These are phyloP conservation scores for Octopus bimaculoides DNA, from an alignment of 1,140 invertebrate genomes.

Conservation along the genomic window DNA sequence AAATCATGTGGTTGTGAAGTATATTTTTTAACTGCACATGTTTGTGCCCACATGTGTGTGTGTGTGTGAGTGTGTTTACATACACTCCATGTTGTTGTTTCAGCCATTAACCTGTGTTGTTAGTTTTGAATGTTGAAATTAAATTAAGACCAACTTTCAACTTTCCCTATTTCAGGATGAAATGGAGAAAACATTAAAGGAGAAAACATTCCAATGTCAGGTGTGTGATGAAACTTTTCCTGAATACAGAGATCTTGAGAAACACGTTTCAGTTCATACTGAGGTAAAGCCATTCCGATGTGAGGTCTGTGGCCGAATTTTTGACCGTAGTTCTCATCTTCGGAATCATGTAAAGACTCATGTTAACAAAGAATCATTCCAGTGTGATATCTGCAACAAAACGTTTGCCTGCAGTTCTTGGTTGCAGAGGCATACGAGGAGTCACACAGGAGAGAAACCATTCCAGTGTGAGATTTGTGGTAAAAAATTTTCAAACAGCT, in stretches of 20 bases:
- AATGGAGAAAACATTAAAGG: not conserved
- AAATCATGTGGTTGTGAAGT: too few species aligned
- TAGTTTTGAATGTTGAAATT: not conserved
- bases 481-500: constrained; percentile 94
- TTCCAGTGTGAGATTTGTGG: constrained; percentile 89
- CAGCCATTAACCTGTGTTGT: not conserved
- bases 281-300: not conserved
- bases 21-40: too few species aligned
- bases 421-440: constrained; percentile 91
- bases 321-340: not conserved
- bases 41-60: too few species aligned
- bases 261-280: not conserved
- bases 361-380: not conserved
- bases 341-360: not conserved
- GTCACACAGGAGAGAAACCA: constrained; percentile 95
- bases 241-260: not conserved
- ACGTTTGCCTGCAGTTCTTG: constrained; percentile 83
- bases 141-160: not conserved
- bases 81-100: not conserved
- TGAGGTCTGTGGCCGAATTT: not conserved
- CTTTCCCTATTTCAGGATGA: not conserved
- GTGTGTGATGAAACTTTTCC: not conserved
- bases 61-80: too few species aligned
- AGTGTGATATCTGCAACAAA: constrained; percentile 18
- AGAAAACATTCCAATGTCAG: not conserved